Conservation (phyloP, 2,888 invertebrate genomes). For the Notodonta ziczac region DNA sequence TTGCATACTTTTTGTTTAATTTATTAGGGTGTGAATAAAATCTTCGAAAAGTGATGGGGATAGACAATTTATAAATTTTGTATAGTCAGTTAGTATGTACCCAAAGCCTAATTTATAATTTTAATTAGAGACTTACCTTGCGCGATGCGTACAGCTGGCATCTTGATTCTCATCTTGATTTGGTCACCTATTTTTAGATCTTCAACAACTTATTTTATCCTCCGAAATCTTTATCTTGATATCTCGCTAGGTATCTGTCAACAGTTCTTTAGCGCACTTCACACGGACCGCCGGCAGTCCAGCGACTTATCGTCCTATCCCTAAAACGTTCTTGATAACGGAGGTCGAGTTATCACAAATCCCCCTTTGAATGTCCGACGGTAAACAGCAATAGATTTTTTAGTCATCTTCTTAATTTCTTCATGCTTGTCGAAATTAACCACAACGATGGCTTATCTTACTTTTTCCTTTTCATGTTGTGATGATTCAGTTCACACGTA, state of each 20-base stretch:
- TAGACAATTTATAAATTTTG: no score
- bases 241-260: constrained; percentile 58
- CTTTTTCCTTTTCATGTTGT: constrained; percentile 82
- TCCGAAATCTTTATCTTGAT: constrained; percentile 72
- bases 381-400: constrained; percentile 55
- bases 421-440: constrained; percentile 52
- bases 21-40: no score
- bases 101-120: no score
- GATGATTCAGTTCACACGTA: constrained; percentile 56
- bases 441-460: constrained; percentile 48
- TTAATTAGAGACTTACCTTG: constrained; percentile 90
- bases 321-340: constrained; percentile 73
- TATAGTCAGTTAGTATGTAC: no score
- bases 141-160: constrained; percentile 98
- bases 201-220: constrained; percentile 75
- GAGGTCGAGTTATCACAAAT: constrained; percentile 66
- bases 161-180: constrained; percentile 98
- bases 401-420: constrained; percentile 69
- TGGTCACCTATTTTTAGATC: constrained; percentile 83
- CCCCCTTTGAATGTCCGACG: constrained; percentile 72
- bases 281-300: constrained; percentile 80
- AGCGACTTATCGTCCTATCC: constrained; percentile 74
- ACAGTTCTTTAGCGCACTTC: constrained; percentile 75
- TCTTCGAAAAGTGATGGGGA: no score
- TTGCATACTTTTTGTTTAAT: no score